Conservation (phyloP, 2,888 invertebrate species). For the Folsomia candida region DNA sequence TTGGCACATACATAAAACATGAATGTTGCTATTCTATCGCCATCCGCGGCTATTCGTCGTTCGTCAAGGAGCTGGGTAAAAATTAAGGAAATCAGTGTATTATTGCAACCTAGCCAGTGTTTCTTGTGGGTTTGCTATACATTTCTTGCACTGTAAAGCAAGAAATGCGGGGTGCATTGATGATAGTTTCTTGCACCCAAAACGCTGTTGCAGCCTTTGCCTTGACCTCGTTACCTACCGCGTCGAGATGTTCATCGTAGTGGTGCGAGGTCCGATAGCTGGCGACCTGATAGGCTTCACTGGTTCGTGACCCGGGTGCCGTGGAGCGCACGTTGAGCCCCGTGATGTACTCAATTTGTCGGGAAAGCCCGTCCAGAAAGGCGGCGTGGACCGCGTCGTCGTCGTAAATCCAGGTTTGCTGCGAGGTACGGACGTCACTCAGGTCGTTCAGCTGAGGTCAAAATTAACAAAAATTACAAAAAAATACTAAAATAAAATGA, state of each 20-base stretch:
- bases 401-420: constrained; percentile 29
- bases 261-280: constrained; percentile 32
- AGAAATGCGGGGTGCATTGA: too few relatives aligned
- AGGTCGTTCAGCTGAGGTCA: not conserved
- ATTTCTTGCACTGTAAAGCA: too few relatives aligned
- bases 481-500: constrained; percentile 19
- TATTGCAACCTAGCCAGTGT: not conserved
- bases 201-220: too few relatives aligned
- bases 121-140: too few relatives aligned
- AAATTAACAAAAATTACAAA: not conserved
- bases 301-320: not conserved
- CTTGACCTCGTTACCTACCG: too few relatives aligned
- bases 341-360: constrained; percentile 25
- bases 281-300: constrained; percentile 30
- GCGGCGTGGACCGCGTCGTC: not conserved
- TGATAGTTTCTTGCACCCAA: too few relatives aligned
- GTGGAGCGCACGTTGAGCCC: constrained; percentile 1
- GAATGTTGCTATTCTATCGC: constrained; percentile 25
- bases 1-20: constrained; percentile 19
- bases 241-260: constrained; percentile 34
- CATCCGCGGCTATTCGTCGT: not conserved
- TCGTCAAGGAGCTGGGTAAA: constrained; percentile 14
- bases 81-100: not conserved
- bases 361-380: constrained; percentile 1
- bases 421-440: constrained; percentile 9